Conservation (phyloP, 2,797 vertebrate species). For the Chlorospingus semifuscus region DNA sequence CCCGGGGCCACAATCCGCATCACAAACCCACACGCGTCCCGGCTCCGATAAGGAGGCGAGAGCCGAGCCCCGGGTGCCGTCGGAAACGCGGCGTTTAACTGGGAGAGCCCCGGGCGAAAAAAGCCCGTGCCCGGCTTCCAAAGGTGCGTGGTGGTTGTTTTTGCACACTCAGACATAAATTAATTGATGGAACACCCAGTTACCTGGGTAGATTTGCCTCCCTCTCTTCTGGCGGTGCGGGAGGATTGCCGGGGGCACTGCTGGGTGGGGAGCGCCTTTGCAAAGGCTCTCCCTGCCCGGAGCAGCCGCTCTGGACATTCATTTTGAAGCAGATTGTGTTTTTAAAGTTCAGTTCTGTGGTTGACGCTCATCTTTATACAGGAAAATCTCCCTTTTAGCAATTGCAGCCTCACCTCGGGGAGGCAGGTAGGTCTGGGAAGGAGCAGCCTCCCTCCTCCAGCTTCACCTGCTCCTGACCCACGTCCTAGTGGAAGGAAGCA, state of each 20-base stretch:
- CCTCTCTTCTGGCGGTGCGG: background rate
- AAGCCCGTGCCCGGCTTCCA: background rate
- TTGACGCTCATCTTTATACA: background rate
- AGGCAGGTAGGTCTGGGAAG: rapidly evolving
- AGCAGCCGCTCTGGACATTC: background rate
- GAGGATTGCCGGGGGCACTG: background rate
- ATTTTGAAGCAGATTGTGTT: background rate
- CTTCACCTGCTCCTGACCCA: background rate
- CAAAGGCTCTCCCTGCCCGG: background rate
- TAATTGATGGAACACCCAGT: background rate
- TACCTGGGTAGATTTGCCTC: background rate
- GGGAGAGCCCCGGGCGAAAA: background rate
- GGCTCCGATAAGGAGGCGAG: background rate
- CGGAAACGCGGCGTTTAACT: background rate
- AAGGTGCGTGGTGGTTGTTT: background rate
- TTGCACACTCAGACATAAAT: background rate
- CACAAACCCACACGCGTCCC: constrained; percentile 52
- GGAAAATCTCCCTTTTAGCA: background rate
- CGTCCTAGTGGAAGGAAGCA: background rate
- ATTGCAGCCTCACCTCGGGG: background rate
- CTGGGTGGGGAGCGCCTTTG: background rate
- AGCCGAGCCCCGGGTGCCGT: background rate
- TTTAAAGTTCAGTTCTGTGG: background rate
- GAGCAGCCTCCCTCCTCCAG: rapidly evolving
- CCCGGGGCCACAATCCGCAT: background rate